These are phyloP conservation scores for Sitta europaea DNA, from an alignment of 2,113 vertebrate species.

Conservation along the genomic window DNA sequence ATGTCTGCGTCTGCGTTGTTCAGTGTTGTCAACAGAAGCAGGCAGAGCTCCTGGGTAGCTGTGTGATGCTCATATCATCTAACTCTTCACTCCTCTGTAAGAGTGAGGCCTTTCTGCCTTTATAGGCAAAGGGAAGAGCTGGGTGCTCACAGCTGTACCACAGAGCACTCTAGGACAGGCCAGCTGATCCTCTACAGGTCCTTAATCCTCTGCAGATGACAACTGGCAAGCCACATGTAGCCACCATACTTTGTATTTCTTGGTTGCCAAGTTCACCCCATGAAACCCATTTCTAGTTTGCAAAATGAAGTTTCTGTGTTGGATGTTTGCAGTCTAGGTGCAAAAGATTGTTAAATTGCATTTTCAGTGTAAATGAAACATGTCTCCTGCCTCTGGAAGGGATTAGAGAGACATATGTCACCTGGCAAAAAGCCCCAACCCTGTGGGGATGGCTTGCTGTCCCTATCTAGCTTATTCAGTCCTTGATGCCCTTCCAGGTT, in stretches of 20 bases:
- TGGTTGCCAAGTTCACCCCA: not conserved
- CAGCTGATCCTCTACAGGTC: not conserved
- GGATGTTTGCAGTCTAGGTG: not conserved
- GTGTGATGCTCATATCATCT: not conserved
- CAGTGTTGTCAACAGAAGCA: not conserved
- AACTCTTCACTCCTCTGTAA: not conserved
- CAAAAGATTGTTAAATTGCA: not conserved
- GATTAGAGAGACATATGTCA: not conserved
- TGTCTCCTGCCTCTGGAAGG: not conserved
- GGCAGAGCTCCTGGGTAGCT: not conserved
- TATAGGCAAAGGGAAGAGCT: not conserved
- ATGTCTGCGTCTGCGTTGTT: rapidly evolving
- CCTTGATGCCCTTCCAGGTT: not conserved
- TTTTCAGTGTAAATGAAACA: not conserved
- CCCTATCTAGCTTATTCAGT: not conserved
- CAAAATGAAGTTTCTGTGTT: not conserved
- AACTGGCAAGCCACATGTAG: not conserved
- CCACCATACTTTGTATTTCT: not conserved
- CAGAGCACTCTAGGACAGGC: not conserved
- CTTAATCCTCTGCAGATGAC: not conserved
- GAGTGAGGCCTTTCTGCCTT: not conserved
- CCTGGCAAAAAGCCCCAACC: not conserved
- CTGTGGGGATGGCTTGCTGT: not conserved
- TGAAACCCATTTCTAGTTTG: not conserved
- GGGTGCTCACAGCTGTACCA: not conserved